phyloP scores from a whole-genome alignment of 2,797 vertebrate species.

The Lepilemur septentrionalis region DNA sequence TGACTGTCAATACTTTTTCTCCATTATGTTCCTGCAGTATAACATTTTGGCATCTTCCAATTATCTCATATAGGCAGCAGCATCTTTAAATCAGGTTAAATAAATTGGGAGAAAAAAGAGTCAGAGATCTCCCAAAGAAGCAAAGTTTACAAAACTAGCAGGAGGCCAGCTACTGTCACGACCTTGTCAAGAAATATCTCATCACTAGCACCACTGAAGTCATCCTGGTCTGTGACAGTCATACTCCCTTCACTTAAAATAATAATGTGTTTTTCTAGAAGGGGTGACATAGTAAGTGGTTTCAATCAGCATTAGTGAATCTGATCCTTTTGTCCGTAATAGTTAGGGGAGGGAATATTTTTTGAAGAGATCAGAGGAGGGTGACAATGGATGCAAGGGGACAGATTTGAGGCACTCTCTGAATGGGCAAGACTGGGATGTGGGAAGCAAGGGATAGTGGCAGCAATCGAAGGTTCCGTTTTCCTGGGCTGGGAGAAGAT shows the following conservation, averaged over 20 bases:
- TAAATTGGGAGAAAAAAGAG: neutral
- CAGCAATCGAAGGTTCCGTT: neutral
- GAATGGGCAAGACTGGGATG: neutral
- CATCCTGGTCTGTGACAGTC: neutral
- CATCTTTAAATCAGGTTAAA: neutral
- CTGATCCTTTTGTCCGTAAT: neutral
- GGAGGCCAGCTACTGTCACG: neutral
- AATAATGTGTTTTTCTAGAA: neutral
- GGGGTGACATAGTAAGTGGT: neutral
- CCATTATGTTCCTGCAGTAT: neutral
- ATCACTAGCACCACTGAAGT: neutral
- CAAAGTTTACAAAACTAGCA: neutral
- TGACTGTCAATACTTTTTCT: neutral
- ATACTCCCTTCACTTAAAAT: neutral
- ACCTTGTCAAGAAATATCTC: neutral
- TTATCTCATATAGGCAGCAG: neutral
- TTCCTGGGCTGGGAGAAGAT: neutral
- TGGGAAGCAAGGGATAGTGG: neutral
- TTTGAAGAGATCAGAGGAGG: neutral
- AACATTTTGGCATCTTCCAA: neutral
- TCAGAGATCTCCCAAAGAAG: neutral
- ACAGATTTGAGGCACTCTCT: neutral
- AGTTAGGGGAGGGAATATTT: neutral
- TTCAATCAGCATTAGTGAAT: neutral
- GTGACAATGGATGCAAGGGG: neutral